A percentile compares a stretch with the other conserved stretches of the same genome.
These are phyloP conservation scores for Xylota segnis DNA, from an alignment of 2,888 invertebrate genomes.

Conservation along the genomic window DNA sequence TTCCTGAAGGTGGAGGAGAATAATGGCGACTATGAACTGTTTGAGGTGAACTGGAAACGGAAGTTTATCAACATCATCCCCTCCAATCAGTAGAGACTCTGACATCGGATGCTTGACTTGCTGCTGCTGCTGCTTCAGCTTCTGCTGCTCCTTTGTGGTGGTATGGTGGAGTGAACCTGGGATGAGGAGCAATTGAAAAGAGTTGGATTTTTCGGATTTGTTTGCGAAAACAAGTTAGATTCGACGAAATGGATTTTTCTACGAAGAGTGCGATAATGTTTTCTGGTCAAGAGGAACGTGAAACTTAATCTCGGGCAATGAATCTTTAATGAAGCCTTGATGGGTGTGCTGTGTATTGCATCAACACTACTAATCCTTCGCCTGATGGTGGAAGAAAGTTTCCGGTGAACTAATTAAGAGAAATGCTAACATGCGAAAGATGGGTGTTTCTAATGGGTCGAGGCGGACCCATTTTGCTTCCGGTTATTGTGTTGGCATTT, in stretches of 20 bases:
- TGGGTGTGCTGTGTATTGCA: constrained; percentile 30
- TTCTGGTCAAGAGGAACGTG: constrained; percentile 36
- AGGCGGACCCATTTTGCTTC: not conserved
- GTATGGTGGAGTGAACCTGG: not conserved
- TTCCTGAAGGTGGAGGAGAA: constrained; percentile 52
- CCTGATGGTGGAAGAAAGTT: not conserved
- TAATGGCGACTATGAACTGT: constrained; percentile 73
- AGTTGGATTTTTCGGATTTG: constrained; percentile 52
- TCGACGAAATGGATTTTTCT: constrained; percentile 4
- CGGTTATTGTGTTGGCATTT: not conserved
- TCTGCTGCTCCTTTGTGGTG: constrained; percentile 8
- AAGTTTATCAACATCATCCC: constrained; percentile 76
- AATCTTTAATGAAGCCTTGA: constrained; percentile 53
- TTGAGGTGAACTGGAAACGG: constrained; percentile 76
- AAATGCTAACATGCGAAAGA: not conserved
- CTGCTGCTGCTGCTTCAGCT: too few relatives aligned
- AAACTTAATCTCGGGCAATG: constrained; percentile 48
- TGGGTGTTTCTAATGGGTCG: not conserved
- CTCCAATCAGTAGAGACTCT: constrained; percentile 55
- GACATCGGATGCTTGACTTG: constrained; percentile 52
- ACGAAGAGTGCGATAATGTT: constrained; percentile 20
- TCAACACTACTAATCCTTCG: constrained; percentile 13
- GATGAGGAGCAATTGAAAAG: constrained; percentile 23
- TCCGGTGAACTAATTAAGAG: constrained; percentile 16
- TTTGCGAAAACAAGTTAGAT: constrained; percentile 46